These are phyloP conservation scores for Myoxocephalus aenaeus DNA, from an alignment of 2,797 vertebrate species.

Conservation along the genomic window DNA sequence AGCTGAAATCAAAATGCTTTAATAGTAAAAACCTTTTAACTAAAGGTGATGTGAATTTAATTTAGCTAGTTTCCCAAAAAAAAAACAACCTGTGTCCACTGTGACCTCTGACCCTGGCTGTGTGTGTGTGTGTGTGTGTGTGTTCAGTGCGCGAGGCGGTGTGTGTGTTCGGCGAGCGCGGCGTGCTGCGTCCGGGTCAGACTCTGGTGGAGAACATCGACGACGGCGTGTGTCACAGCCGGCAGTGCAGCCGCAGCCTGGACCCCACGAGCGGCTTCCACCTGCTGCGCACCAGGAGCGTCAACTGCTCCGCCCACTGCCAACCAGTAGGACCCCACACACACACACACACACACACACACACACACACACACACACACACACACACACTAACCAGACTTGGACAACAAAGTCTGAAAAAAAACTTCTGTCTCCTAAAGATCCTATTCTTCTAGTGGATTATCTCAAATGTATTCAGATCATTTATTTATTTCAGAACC, in stretches of 20 bases:
- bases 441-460: no score
- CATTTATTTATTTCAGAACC: slow-evolving; percentile 84
- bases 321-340: slow-evolving; percentile 83
- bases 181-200: slow-evolving; percentile 92
- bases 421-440: no score
- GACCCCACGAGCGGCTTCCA: slow-evolving; percentile 90
- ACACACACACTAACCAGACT: no score
- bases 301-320: slow-evolving; percentile 91
- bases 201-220: slow-evolving; percentile 88
- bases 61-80: no score
- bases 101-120: slow-evolving; percentile 15
- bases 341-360: background rate
- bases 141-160: slow-evolving; percentile 90
- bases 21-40: no score
- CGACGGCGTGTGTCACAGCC: slow-evolving; percentile 87
- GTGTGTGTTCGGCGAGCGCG: slow-evolving; percentile 89
- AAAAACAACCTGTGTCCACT: background rate
- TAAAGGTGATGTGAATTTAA: no score
- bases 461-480: no score
- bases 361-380: no score
- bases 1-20: no score
- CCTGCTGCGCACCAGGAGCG: slow-evolving; percentile 83
- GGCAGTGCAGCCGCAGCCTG: slow-evolving; percentile 87
- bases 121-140: slow-evolving; percentile 17
- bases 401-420: no score